Evolutionary conservation across 2,113 vertebrate genomes (phyloP).

Genomic region (Oncorhynchus gorbuscha): DNA sequence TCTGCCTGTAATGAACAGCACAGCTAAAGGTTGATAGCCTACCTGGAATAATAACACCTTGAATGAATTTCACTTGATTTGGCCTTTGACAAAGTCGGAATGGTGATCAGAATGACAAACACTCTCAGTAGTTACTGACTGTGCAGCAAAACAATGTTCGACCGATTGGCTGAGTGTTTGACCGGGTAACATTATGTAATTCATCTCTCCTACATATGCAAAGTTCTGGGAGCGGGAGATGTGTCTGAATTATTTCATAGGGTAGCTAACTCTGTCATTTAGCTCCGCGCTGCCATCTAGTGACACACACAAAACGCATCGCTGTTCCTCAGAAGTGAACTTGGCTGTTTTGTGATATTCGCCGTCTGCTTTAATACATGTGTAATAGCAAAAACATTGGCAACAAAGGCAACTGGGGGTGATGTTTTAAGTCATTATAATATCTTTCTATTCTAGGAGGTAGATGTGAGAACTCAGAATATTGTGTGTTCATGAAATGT

Average conservation of each 20-base stretch:
- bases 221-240: slow-evolving; percentile 37
- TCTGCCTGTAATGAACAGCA: too few relatives aligned
- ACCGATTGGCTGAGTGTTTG: slow-evolving; percentile 46
- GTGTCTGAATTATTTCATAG: slow-evolving; percentile 42
- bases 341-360: neutral
- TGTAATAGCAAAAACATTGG: neutral
- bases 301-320: slow-evolving; percentile 46
- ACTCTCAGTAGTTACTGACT: neutral
- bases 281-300: slow-evolving; percentile 95
- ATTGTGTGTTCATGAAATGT: slow-evolving; percentile 2
- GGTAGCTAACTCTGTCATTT: slow-evolving; percentile 44
- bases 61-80: neutral
- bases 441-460: neutral
- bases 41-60: neutral
- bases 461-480: neutral
- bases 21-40: neutral
- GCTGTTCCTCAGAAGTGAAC: slow-evolving; percentile 1
- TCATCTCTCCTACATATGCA: slow-evolving; percentile 55
- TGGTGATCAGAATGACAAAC: slow-evolving; percentile 10
- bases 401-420: neutral
- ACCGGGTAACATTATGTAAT: slow-evolving; percentile 75
- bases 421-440: neutral
- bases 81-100: neutral
- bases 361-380: neutral
- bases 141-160: slow-evolving; percentile 19